Percentiles rank a stretch among this genome's conserved stretches.
phyloP scores from a whole-genome alignment of 2,797 vertebrate species.

The Anolis apletophallus region DNA sequence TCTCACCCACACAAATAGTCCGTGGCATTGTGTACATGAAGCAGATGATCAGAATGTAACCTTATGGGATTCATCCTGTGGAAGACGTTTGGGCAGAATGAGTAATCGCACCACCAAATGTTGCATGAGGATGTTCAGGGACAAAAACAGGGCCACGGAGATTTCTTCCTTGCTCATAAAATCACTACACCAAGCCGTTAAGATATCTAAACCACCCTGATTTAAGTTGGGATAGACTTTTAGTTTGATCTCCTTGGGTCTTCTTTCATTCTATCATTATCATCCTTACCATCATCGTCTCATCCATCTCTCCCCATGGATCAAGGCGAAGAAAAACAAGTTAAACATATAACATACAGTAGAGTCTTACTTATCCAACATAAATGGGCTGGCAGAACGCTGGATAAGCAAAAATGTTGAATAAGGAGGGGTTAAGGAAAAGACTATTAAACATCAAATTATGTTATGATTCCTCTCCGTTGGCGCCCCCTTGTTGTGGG shows the following conservation, averaged over 20 bases:
- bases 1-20: conserved; percentile 49
- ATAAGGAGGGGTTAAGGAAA: too few species aligned
- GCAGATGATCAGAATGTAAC: conserved; percentile 20
- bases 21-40: conserved; percentile 45
- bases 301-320: too few species aligned
- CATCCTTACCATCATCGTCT: too few species aligned
- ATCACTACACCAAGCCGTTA: neutral
- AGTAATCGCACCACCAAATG: conserved; percentile 47
- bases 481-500: too few species aligned
- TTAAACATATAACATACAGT: too few species aligned
- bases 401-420: too few species aligned
- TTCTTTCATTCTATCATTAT: neutral
- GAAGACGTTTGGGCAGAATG: conserved; percentile 39
- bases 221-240: neutral
- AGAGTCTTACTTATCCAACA: too few species aligned
- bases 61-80: conserved; percentile 36
- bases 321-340: too few species aligned
- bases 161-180: conserved; percentile 7
- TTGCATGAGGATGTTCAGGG: conserved; percentile 35
- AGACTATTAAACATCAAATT: too few species aligned
- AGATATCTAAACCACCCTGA: neutral
- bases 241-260: too few species aligned
- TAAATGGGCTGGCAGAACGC: too few species aligned
- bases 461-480: too few species aligned
- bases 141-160: conserved; percentile 11